Evolutionary conservation across 2,797 vertebrate genomes (phyloP).

Genomic region (Pangasius mekongensis): DNA sequence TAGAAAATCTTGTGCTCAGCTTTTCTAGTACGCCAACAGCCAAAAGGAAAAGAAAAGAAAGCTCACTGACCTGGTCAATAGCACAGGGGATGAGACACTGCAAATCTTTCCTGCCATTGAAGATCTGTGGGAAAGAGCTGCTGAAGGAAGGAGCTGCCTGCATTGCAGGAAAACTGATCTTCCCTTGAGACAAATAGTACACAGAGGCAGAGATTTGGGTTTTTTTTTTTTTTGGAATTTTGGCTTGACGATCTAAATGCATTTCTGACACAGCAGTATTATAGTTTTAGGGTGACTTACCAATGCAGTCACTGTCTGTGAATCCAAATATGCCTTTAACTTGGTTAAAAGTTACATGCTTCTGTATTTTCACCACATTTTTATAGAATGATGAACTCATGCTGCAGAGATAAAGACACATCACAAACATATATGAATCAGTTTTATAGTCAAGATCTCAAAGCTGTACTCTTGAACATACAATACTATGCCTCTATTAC

Average conservation of each 20-base stretch:
- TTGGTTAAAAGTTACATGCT: constrained; percentile 98
- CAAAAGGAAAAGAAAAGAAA: background rate
- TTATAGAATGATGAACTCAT: constrained; percentile 87
- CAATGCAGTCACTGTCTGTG: constrained; percentile 95
- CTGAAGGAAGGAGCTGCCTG: constrained; percentile 97
- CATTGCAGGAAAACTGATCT: constrained; percentile 96
- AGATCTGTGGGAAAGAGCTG: constrained; percentile 94
- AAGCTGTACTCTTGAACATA: background rate
- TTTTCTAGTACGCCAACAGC: background rate
- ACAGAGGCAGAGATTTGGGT: background rate
- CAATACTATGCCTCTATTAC: background rate
- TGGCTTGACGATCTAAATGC: background rate
- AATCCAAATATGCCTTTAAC: constrained; percentile 99
- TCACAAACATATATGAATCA: background rate
- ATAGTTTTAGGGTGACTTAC: constrained; percentile 69
- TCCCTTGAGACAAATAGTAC: constrained; percentile 74
- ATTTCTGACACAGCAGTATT: background rate
- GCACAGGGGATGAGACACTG: constrained; percentile 97
- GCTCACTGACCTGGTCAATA: constrained; percentile 89
- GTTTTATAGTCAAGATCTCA: background rate
- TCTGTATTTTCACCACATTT: constrained; percentile 94
- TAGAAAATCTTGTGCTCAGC: background rate
- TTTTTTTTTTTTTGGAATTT: background rate
- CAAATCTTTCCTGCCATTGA: constrained; percentile 82
- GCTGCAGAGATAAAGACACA: constrained; percentile 66